Percentiles rank a stretch among this genome's conserved stretches.
Conservation (phyloP, 1,140 invertebrate genomes). For the Platorchestia sp. region DNA sequence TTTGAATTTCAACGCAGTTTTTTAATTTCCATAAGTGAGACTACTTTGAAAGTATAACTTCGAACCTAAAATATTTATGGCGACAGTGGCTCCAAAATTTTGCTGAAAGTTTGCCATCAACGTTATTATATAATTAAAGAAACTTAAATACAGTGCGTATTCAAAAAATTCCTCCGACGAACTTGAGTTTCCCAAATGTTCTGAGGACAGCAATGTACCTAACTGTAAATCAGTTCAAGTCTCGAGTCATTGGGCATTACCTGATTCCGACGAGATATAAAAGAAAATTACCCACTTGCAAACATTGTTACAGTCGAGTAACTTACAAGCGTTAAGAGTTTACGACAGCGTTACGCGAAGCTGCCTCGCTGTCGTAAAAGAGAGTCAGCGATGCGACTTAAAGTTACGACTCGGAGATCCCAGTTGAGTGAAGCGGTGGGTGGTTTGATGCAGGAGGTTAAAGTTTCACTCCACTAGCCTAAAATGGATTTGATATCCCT, state of each 20-base stretch:
- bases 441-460: background rate
- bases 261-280: background rate
- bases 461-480: background rate
- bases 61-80: no score
- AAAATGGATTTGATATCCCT: background rate
- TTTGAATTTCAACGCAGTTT: no score
- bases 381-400: background rate
- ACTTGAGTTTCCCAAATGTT: background rate
- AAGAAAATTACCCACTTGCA: background rate
- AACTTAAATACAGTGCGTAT: no score
- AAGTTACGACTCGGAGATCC: background rate
- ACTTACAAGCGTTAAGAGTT: background rate
- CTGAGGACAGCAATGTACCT: background rate
- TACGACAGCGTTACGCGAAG: background rate
- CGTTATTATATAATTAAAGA: no score
- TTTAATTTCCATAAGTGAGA: no score
- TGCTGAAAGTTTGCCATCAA: no score
- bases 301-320: background rate
- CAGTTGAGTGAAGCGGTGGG: background rate
- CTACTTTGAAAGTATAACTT: no score
- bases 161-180: background rate
- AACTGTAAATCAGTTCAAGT: background rate
- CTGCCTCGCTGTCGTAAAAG: background rate
- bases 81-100: no score
- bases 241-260: background rate